These are phyloP conservation scores for Ceyx margarethae DNA, from an alignment of 2,113 vertebrate species.

Conservation along the genomic window DNA sequence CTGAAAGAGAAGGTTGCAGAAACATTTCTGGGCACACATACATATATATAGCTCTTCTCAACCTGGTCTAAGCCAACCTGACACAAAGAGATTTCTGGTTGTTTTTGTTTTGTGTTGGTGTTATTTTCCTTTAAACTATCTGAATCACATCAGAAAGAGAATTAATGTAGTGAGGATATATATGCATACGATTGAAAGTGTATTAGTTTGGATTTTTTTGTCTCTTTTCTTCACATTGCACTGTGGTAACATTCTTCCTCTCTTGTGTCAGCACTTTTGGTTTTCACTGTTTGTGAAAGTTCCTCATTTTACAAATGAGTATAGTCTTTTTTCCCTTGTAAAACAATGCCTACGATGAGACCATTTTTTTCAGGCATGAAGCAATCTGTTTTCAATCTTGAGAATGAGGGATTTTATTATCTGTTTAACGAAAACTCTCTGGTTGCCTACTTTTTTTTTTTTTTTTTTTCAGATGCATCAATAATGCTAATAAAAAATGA, in stretches of 20 bases:
- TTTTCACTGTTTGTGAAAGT: conserved; percentile 79
- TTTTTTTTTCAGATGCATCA: not conserved
- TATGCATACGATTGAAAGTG: not conserved
- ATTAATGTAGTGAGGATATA: not conserved
- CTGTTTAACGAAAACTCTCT: conserved; percentile 65
- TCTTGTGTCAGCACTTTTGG: conserved; percentile 73
- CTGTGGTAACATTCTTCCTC: conserved; percentile 61
- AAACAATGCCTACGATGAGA: conserved; percentile 69
- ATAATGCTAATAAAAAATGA: conserved; percentile 48
- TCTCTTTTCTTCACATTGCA: not conserved
- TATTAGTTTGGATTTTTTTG: not conserved
- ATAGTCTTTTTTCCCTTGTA: conserved; percentile 64
- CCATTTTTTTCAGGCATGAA: conserved; percentile 49
- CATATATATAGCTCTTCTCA: not conserved
- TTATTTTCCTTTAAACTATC: not conserved
- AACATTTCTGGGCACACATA: not conserved
- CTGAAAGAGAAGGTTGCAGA: not conserved
- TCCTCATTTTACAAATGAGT: conserved; percentile 74
- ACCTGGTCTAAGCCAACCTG: not conserved
- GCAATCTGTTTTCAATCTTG: conserved; percentile 67
- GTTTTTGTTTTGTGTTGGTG: not conserved
- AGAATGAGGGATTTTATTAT: conserved; percentile 73
- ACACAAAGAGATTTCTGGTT: not conserved
- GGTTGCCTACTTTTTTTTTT: conserved; percentile 25
- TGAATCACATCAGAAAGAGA: conserved; percentile 14